Conservation (phyloP, 1,140 invertebrate genomes). For the Tachypleus tridentatus region DNA sequence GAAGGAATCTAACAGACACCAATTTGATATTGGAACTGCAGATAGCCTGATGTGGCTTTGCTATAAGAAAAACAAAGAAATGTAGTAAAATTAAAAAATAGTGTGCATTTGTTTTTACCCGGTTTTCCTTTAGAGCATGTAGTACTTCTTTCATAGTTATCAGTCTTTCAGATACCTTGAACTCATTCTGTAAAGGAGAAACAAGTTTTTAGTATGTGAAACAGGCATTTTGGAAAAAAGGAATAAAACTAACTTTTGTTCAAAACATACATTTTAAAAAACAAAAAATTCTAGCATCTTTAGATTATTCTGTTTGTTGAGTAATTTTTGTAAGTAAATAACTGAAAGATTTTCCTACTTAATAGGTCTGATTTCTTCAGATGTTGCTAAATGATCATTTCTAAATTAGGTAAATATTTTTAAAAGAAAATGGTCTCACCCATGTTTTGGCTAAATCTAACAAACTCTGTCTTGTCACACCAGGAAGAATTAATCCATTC, state of each 20-base stretch:
- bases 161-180: conserved; percentile 65
- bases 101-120: conserved; percentile 49
- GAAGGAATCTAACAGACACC: background rate
- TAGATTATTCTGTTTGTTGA: background rate
- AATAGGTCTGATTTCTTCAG: background rate
- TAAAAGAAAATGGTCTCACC: conserved; percentile 35
- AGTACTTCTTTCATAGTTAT: conserved; percentile 79
- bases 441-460: conserved; percentile 66
- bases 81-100: background rate
- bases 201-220: conserved; percentile 10
- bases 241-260: conserved; percentile 21
- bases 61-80: background rate
- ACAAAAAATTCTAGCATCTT: background rate
- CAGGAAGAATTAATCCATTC: conserved; percentile 65
- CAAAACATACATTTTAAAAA: background rate
- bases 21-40: background rate
- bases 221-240: conserved; percentile 29
- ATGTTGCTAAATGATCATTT: background rate
- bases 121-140: conserved; percentile 57
- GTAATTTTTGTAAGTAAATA: conserved; percentile 1
- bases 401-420: no score
- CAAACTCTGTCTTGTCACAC: conserved; percentile 79
- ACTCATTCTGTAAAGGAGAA: conserved; percentile 45
- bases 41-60: background rate
- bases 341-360: background rate